A percentile compares a stretch with the other conserved stretches of the same genome.
Evolutionary conservation across 2,113 vertebrate species (phyloP).

Genomic region (Chamaetylas fuelleborni): DNA sequence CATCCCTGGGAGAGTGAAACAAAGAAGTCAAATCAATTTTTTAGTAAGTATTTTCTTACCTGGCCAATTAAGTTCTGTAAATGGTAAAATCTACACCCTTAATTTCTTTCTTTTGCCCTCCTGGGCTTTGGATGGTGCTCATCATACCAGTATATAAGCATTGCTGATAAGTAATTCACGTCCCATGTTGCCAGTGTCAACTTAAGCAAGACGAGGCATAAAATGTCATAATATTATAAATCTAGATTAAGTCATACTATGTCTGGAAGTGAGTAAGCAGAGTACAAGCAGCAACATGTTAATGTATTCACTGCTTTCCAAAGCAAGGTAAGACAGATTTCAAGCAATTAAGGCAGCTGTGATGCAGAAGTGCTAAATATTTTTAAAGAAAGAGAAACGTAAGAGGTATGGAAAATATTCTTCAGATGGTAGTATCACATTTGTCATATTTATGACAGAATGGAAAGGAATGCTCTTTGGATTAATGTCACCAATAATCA

Average conservation of each 20-base stretch:
- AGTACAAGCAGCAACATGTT: not conserved
- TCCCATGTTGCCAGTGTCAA: not conserved
- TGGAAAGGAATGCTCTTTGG: not conserved
- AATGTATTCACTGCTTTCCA: not conserved
- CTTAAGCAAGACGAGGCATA: not conserved
- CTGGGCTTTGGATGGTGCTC: not conserved
- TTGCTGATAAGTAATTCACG: not conserved
- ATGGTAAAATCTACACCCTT: not conserved
- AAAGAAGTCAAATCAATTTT: not conserved
- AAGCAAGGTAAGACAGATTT: not conserved
- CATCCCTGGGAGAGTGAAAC: not conserved
- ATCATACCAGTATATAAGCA: not conserved
- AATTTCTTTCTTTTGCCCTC: not conserved
- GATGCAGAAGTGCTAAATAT: not conserved
- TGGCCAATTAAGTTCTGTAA: not conserved
- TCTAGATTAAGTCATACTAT: not conserved
- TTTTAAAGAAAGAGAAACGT: not conserved
- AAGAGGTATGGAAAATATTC: not conserved
- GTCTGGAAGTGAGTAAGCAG: not conserved
- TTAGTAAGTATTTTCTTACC: not conserved
- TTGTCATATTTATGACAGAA: not conserved
- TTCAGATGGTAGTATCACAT: not conserved
- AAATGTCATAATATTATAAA: slow-evolving; percentile 4
- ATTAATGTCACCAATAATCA: not conserved
- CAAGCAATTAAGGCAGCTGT: not conserved